Percentiles rank a stretch among this genome's conserved stretches.
phyloP scores from a whole-genome alignment of 2,113 vertebrate species.

The Camelus bactrianus region DNA sequence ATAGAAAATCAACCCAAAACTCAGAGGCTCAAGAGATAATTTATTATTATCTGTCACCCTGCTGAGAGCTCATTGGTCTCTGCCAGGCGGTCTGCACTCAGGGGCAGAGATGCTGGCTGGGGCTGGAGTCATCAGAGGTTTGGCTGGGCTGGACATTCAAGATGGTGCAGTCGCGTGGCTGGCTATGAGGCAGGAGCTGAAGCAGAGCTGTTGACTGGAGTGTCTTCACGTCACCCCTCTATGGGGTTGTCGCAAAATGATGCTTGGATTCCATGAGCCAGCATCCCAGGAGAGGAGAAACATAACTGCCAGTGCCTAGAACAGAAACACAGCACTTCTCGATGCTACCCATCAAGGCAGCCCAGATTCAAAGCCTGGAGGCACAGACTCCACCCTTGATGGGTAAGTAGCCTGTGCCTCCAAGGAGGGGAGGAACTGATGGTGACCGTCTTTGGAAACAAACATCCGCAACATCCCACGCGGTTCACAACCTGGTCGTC shows the following conservation, averaged over 20 bases:
- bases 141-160: too few relatives aligned
- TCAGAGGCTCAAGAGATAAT: background rate
- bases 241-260: background rate
- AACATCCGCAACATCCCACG: background rate
- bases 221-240: background rate
- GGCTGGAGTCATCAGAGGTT: background rate
- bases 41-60: background rate
- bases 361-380: background rate
- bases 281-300: background rate
- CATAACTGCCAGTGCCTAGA: background rate
- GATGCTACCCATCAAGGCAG: background rate
- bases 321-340: background rate
- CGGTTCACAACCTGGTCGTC: background rate
- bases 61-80: background rate
- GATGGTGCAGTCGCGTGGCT: background rate
- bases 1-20: background rate
- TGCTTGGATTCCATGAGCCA: background rate
- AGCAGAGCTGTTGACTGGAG: background rate
- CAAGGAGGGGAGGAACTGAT: background rate
- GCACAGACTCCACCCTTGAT: background rate
- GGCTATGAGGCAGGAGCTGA: background rate
- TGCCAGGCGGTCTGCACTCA: background rate
- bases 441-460: background rate
- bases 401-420: background rate
- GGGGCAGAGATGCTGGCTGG: background rate